phyloP scores from a whole-genome alignment of 1,140 invertebrate genomes.

The Camponotus floridanus region DNA sequence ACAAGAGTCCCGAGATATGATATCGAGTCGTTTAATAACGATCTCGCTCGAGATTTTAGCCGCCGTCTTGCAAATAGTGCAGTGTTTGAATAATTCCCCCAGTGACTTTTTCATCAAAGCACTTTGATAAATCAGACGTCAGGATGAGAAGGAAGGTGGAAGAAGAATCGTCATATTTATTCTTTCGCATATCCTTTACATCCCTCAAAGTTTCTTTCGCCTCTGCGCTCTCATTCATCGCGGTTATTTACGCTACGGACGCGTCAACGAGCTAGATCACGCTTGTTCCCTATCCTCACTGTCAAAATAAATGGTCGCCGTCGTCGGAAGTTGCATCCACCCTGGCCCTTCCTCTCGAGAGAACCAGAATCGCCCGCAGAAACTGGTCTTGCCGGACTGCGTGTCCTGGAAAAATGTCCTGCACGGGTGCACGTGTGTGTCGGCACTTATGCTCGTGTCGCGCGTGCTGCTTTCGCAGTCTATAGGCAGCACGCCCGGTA shows the following conservation, averaged over 20 bases:
- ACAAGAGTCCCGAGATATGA: conserved; percentile 9
- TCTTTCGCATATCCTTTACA: background rate
- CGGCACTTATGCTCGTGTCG: conserved; percentile 58
- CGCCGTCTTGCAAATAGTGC: background rate
- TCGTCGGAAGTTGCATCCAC: conserved; percentile 63
- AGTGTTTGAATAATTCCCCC: background rate
- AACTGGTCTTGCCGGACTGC: conserved; percentile 60
- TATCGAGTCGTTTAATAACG: background rate
- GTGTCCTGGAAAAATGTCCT: conserved; percentile 62
- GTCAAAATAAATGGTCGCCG: conserved; percentile 66
- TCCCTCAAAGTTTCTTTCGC: conserved; percentile 28
- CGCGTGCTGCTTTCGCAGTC: conserved; percentile 51
- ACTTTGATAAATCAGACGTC: conserved; percentile 10
- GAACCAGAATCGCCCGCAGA: conserved; percentile 59
- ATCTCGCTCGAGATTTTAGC: background rate
- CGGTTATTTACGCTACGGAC: conserved; percentile 59
- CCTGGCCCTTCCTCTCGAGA: conserved; percentile 53
- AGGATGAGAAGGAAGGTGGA: background rate
- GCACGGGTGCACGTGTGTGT: conserved; percentile 48
- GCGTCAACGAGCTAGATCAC: conserved; percentile 59
- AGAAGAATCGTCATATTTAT: background rate
- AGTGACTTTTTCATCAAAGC: background rate
- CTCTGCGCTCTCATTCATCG: conserved; percentile 49
- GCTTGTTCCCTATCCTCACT: conserved; percentile 48
- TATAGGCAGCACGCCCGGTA: conserved; percentile 30